Base-by-base conservation (phyloP, 2,113 vertebrate genomes). In the Cercopithecus mona region DNA sequence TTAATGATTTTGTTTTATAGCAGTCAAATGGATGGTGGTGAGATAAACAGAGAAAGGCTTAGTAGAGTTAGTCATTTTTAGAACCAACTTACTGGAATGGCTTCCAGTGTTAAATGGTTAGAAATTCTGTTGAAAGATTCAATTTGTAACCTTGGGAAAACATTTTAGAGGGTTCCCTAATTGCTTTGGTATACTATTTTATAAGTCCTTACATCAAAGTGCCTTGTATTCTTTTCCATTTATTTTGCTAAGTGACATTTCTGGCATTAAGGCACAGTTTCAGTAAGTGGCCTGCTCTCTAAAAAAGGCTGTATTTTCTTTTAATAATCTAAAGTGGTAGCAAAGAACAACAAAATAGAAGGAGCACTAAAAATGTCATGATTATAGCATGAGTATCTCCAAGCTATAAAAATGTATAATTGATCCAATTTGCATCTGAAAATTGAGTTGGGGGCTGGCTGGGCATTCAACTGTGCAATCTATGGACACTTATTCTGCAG, bases 161-260 rank as follows among this genome's bases (percentile, higher is more conserved):
- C 82, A 73, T 72, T 40, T 94, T 32, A 35, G 93, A 94, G 40
- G 35, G 30, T 83, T 79, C 55, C 16, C 30, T 97, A 73, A 0
- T 96, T 88, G 87, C 94, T 93, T 83, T 59, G 45, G 55, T 93
- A 5, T 96, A 90, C 78, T 92, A 64, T 96, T 96, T 97, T 93
- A 87, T 93, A 72, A 68, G 72, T 76, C 91, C 90, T 35, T 68
- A 66, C 90, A 92, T 96, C 50, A 95, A 97, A 97, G 20, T 57
- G 14, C 90, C 73, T 88, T 96, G n/a, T 70, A 13, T 85, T 88
- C 38, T 80, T 92, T 97, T 92, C 25, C 72, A 90, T 72, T 70
- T 96, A 83, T 79, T 97, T 94, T 20, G 38, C 48, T 87, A 80
- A 73, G 64, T 88, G 68, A 90, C 66, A 96, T 86, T 94, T 93